Evolutionary conservation across 2,113 vertebrate genomes (phyloP).

Genomic region (Aramus guarauna): DNA sequence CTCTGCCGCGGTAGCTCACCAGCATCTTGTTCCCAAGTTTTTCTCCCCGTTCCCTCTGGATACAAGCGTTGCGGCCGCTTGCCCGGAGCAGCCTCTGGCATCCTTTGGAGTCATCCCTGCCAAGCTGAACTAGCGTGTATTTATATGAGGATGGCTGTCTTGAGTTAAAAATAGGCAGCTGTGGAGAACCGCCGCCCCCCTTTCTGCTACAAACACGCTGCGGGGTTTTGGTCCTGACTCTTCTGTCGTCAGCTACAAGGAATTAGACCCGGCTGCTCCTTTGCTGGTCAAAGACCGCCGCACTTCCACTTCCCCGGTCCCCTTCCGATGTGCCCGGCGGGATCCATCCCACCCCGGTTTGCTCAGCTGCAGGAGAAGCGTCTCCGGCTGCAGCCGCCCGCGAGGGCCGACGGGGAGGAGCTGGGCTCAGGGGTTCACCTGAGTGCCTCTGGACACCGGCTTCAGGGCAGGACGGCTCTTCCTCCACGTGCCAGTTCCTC

Average conservation of each 20-base stretch:
- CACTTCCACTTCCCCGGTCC: neutral
- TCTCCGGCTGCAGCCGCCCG: neutral
- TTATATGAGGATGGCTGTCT: neutral
- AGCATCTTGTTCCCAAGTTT: neutral
- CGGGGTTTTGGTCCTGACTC: neutral
- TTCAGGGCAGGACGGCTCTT: no score
- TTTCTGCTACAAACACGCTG: neutral
- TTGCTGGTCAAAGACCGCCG: accelerated
- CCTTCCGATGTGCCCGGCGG: neutral
- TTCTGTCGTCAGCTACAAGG: neutral
- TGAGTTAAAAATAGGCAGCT: neutral
- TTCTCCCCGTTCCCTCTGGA: accelerated
- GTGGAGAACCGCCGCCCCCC: neutral
- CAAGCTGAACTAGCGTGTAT: neutral
- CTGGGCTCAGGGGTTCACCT: neutral
- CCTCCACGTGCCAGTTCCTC: accelerated
- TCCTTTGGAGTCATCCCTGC: neutral
- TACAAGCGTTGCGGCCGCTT: neutral
- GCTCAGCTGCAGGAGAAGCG: neutral
- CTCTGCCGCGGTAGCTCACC: neutral
- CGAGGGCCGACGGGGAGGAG: neutral
- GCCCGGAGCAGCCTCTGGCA: neutral
- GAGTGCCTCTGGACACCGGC: accelerated
- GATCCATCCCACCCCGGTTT: neutral
- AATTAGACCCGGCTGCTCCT: neutral